A percentile compares a stretch with the other conserved stretches of the same genome.
phyloP scores from a whole-genome alignment of 2,113 vertebrate species.

The Gadus macrocephalus region DNA sequence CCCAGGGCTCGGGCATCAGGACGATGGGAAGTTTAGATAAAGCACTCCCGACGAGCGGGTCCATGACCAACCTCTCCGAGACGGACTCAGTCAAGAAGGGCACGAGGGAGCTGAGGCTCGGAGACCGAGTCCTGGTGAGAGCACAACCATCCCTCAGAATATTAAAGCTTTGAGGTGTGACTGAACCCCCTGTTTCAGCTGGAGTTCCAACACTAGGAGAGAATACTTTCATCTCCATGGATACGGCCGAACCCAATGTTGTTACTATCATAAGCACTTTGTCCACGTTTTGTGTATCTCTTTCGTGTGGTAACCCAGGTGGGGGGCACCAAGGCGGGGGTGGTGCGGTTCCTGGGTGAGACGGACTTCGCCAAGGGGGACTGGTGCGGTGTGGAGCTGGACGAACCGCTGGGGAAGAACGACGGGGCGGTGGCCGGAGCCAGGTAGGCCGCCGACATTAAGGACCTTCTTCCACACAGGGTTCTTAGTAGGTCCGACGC shows the following conservation, averaged over 20 bases:
- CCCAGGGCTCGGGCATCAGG: conserved; percentile 35
- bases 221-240: not conserved
- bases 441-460: conserved; percentile 67
- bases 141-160: not conserved
- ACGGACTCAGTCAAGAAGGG: conserved; percentile 88
- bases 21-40: conserved; percentile 60
- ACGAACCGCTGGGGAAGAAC: conserved; percentile 95
- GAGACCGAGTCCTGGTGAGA: conserved; percentile 90
- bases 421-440: conserved; percentile 95
- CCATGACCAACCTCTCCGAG: conserved; percentile 92
- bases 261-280: not conserved
- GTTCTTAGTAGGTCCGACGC: no score
- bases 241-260: not conserved
- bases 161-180: not conserved
- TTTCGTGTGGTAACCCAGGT: conserved; percentile 68
- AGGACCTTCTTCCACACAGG: no score
- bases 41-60: conserved; percentile 83
- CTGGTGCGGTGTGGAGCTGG: conserved; percentile 96
- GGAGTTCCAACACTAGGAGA: not conserved
- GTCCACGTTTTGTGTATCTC: not conserved
- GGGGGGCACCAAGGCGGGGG: conserved; percentile 92
- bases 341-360: conserved; percentile 93
- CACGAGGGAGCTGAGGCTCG: conserved; percentile 87
- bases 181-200: not conserved
- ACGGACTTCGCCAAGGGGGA: conserved; percentile 97